Percentiles rank a stretch among this genome's conserved stretches.
Conservation (phyloP, 2,888 invertebrate species). For the Rhagium mordax region DNA sequence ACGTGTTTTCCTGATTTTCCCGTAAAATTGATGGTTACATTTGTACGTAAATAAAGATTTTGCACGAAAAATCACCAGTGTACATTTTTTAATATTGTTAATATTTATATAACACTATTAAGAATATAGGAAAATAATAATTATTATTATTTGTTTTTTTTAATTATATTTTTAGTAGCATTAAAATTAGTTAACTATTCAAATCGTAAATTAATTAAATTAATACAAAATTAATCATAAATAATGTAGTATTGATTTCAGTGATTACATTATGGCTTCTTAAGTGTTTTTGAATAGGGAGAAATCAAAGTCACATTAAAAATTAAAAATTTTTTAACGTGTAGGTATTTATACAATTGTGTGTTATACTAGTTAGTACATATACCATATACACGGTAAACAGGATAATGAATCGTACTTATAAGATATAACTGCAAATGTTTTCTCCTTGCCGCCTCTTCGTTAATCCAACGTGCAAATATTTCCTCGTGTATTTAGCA, state of each 20-base stretch:
- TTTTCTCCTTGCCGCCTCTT: constrained; percentile 29
- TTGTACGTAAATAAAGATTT: neutral
- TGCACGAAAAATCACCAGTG: neutral
- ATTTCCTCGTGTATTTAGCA: constrained; percentile 68
- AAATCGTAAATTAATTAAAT: too few species aligned
- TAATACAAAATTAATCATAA: too few species aligned
- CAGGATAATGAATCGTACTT: constrained; percentile 17
- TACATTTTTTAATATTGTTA: neutral
- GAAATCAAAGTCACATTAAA: too few species aligned
- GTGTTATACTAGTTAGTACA: too few species aligned
- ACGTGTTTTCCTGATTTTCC: constrained; percentile 35
- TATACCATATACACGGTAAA: constrained; percentile 2
- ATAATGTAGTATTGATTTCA: too few species aligned
- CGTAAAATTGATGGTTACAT: constrained; percentile 3
- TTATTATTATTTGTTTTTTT: too few species aligned
- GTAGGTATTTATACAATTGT: too few species aligned
- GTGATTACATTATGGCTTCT: too few species aligned
- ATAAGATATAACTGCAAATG: constrained; percentile 23
- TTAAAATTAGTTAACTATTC: too few species aligned
- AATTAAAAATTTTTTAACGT: too few species aligned
- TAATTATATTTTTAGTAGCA: too few species aligned
- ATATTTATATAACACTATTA: neutral
- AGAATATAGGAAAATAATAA: neutral
- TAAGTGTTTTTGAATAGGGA: too few species aligned
- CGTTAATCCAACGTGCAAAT: constrained; percentile 62